Evolutionary conservation across 2,113 vertebrate genomes (phyloP), one percentile per base, ranked within the genome.

Genomic region (Istiophorus platypterus): DNA sequence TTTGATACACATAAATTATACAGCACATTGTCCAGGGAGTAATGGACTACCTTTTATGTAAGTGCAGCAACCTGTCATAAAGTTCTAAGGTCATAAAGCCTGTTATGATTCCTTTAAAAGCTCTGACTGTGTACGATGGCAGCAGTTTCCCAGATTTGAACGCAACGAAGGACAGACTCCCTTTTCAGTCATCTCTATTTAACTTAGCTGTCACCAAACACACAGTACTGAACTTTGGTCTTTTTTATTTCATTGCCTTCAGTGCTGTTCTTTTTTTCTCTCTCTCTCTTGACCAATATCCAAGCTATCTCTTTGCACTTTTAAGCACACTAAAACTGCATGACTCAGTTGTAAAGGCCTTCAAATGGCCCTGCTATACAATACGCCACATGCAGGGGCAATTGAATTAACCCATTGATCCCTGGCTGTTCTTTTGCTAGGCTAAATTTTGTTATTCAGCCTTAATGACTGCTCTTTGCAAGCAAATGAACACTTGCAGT

Each of bases 341-440:
- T 17, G 86, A 77, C 63, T 90, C 83, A 78, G 69, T 41, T 80
- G 62, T 85, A 90, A 90, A 87, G 82, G 59, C 56, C 77, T 79
- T 73, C 54, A 89, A 92, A 90, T 75, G 71, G 87, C 76, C 67
- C 77, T 70, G 80, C 85, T 84, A 78, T 67, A 92, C 90, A 92
- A 89, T 88, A 89, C 88, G 84, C 85, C 80, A 77, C 91, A 90
- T 83, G 86, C 72, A 70, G 88, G 72, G 88, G 66, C 88, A 89
- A 95, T 93, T 92, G 76, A 92, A 93, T 93, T 93, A 94, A 91
- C 85, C 89, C 89, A 94, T 93, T 93, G 92, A 94, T 94, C 88
- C 77, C 70, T 73, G 67, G 82, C 71, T 80, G 74, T 74, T 92
- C 85, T 86, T 90, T 85, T 90, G 89, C 80, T 27, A 56, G 66